These are phyloP conservation scores for Salvelinus fontinalis DNA, from an alignment of 2,113 vertebrate genomes.

Conservation along the genomic window DNA sequence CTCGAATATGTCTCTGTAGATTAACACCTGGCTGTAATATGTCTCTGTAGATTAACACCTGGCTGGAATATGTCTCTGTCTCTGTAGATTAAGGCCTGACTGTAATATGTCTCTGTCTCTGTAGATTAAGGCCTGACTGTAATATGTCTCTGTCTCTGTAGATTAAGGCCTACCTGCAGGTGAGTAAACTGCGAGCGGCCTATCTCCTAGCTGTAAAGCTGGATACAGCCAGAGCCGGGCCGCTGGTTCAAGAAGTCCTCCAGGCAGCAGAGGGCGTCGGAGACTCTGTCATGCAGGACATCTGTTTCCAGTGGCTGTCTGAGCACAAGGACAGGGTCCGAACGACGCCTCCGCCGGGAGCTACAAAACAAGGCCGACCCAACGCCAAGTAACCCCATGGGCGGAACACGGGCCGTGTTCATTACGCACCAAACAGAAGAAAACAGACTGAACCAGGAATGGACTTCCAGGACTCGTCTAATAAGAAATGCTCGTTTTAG, in stretches of 20 bases:
- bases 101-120: too few relatives aligned
- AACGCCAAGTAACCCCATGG: slow-evolving; percentile 55
- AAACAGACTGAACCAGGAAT: too few relatives aligned
- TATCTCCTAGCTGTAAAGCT: slow-evolving; percentile 92
- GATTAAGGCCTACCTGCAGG: slow-evolving; percentile 90
- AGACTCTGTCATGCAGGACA: slow-evolving; percentile 86
- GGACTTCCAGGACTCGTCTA: too few relatives aligned
- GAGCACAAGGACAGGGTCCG: slow-evolving; percentile 79
- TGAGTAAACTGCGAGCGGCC: slow-evolving; percentile 88
- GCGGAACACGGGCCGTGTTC: too few relatives aligned
- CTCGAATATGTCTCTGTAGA: too few relatives aligned
- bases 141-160: slow-evolving; percentile 47
- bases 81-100: too few relatives aligned
- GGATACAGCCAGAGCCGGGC: slow-evolving; percentile 78
- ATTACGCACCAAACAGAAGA: too few relatives aligned
- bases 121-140: too few relatives aligned
- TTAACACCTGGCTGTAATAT: too few relatives aligned
- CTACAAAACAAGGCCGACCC: slow-evolving; percentile 42
- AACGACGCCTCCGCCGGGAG: slow-evolving; percentile 1
- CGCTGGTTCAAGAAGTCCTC: slow-evolving; percentile 83
- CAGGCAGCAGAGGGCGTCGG: slow-evolving; percentile 78
- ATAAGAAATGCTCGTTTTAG: too few relatives aligned
- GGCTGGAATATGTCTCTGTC: too few relatives aligned
- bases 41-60: too few relatives aligned
- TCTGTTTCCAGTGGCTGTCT: slow-evolving; percentile 91